Base-by-base conservation (phyloP, 2,797 vertebrate species). In the Eupleurogrammus muticus region DNA sequence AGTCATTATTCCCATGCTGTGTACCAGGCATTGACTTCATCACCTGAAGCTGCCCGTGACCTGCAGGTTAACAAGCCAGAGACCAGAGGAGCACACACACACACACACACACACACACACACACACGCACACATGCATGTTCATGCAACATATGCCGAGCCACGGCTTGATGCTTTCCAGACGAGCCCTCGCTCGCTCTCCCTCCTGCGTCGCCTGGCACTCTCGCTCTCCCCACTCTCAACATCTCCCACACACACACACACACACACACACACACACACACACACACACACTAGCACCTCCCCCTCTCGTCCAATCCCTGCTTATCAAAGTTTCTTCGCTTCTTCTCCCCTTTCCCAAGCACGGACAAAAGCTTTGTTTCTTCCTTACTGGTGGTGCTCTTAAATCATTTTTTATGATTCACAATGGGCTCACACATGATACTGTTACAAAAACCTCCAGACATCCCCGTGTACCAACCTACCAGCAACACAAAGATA, bases 161-260 rank as follows among this genome's bases (percentile, higher is more conserved):
- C 61, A 74, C 11, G 50, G 66, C 70, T 86, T 92, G 92, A 93
- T 92, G 86, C 81, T 92, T 93, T 92, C 89, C 91, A 93, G 92
- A 90, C 77, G 65, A 50, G 19, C 81, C 51, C 79, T 60, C 73
- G n/a, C 75, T 74, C 80, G 46, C 63, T 59, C 81, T 79, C 87
- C 81, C 85, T 85, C 79, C 77, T 82, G 56, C 84, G 81, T 83
- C 1, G 82, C 89, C 84, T 89, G 88, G 86, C 85, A 91, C 82
- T 79, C 75, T 74, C 35, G 2, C 78, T 63, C 61, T 66, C 70
- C 70, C 46, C n/a, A 36, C 66, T 81, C 66, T 46, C 57, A 66
- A 62, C 79, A 53, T 73, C 66, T 80, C 85, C 46, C 78, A 73
- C 80, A 76, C 75, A 66, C 5, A 42, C 38, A 16, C 23, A 57